Conservation (phyloP, 2,888 invertebrate species). For the Pammene aurita region DNA sequence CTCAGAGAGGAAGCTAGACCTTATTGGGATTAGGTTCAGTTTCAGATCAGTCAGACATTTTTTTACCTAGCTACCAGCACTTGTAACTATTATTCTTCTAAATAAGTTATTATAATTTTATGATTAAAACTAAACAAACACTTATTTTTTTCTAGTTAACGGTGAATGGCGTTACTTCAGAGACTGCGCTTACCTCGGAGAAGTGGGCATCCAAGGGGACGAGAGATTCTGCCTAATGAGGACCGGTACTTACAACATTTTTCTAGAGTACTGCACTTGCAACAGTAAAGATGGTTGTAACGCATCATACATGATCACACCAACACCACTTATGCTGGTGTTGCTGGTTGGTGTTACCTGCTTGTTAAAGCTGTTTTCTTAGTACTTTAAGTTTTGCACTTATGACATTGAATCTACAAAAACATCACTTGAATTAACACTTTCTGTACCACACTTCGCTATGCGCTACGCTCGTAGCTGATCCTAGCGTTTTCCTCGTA, state of each 20-base stretch:
- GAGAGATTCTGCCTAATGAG: slow-evolving; percentile 95
- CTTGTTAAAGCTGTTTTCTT: slow-evolving; percentile 41
- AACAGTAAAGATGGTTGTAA: slow-evolving; percentile 97
- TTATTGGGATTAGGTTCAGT: too few relatives aligned
- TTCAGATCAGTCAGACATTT: too few relatives aligned
- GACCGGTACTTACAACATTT: slow-evolving; percentile 96
- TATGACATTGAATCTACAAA: neutral
- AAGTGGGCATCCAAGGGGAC: slow-evolving; percentile 94
- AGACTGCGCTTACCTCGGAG: slow-evolving; percentile 94
- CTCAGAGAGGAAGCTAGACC: too few relatives aligned
- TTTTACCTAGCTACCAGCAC: too few relatives aligned
- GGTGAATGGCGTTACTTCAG: slow-evolving; percentile 95
- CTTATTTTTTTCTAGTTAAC: slow-evolving; percentile 83
- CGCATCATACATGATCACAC: slow-evolving; percentile 75
- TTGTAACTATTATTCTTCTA: too few relatives aligned
- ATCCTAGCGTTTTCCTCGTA: too few relatives aligned
- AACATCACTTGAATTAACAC: slow-evolving; percentile 28
- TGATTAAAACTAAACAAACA: neutral
- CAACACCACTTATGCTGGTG: slow-evolving; percentile 57
- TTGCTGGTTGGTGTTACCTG: slow-evolving; percentile 42
- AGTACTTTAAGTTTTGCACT: slow-evolving; percentile 12
- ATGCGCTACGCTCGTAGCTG: too few relatives aligned
- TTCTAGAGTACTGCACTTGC: slow-evolving; percentile 96
- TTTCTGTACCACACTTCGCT: too few relatives aligned
- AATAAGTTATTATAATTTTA: neutral